Evolutionary conservation across 2,113 vertebrate species (phyloP).

Genomic region (Circaetus cinerascens): DNA sequence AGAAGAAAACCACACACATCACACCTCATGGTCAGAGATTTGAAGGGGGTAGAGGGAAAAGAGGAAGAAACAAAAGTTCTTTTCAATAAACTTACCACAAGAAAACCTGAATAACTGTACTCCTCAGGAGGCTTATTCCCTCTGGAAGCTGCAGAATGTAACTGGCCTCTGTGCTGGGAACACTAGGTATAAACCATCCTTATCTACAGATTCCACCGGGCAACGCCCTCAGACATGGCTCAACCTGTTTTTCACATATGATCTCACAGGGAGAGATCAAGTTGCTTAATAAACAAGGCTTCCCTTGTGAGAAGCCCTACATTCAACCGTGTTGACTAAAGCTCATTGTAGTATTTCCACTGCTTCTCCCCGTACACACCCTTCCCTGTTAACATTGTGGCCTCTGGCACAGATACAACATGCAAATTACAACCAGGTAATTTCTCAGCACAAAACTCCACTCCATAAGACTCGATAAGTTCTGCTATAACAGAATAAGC

Average conservation of each 20-base stretch:
- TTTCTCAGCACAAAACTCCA: neutral
- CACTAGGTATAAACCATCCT: neutral
- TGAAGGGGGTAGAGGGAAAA: neutral
- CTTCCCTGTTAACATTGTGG: neutral
- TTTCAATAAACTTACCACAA: slow-evolving; percentile 15
- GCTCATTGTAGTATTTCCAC: slow-evolving; percentile 18
- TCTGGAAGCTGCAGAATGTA: slow-evolving; percentile 7
- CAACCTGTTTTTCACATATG: slow-evolving; percentile 46
- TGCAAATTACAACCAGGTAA: neutral
- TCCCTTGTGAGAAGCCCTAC: neutral
- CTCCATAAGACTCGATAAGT: neutral
- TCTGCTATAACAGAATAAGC: neutral
- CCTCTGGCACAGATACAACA: neutral
- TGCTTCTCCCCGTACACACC: neutral
- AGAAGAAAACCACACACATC: neutral
- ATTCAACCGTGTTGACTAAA: slow-evolving; percentile 7
- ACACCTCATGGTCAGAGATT: neutral
- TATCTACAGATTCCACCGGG: neutral
- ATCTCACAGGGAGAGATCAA: neutral
- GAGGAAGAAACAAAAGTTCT: neutral
- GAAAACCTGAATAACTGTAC: slow-evolving; percentile 34
- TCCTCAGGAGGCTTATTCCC: neutral
- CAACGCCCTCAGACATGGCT: slow-evolving; percentile 26
- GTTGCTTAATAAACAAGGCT: slow-evolving; percentile 5
- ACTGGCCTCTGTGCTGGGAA: neutral